Evolutionary conservation across 2,888 invertebrate species (phyloP).

Genomic region (Hemithea aestivaria): DNA sequence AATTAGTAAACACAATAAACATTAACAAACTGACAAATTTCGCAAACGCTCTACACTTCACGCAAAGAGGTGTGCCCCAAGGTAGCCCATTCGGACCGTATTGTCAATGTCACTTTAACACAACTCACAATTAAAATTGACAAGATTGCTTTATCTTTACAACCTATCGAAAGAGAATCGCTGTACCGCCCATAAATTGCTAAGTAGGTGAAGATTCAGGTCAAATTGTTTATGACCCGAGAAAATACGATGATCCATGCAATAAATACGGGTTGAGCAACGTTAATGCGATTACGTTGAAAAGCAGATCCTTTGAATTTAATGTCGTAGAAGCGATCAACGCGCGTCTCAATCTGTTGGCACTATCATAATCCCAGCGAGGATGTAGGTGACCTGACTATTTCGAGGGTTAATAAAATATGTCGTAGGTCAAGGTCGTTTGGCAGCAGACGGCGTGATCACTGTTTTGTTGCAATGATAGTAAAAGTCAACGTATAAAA

Average conservation of each 20-base stretch:
- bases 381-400: slow-evolving; percentile 18
- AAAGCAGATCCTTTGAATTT: slow-evolving; percentile 15
- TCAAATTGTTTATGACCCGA: slow-evolving; percentile 33
- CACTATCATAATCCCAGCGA: slow-evolving; percentile 9
- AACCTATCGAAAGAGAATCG: slow-evolving; percentile 15
- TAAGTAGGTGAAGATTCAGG: slow-evolving; percentile 37
- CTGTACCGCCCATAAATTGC: slow-evolving; percentile 30
- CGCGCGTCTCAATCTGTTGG: slow-evolving; percentile 11
- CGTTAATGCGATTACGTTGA: slow-evolving; percentile 20
- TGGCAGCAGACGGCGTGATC: slow-evolving; percentile 20
- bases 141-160: slow-evolving; percentile 12
- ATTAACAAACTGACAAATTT: slow-evolving; percentile 35
- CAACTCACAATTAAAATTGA: slow-evolving; percentile 18
- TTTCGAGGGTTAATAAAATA: slow-evolving; percentile 16
- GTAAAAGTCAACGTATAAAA: slow-evolving; percentile 11
- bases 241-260: slow-evolving; percentile 20
- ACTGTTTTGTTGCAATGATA: slow-evolving; percentile 10
- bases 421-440: slow-evolving; percentile 21
- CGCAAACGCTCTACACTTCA: slow-evolving; percentile 23
- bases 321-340: slow-evolving; percentile 10
- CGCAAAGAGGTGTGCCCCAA: slow-evolving; percentile 32
- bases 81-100: slow-evolving; percentile 37
- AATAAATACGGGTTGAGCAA: slow-evolving; percentile 20
- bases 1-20: slow-evolving; percentile 38
- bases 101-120: slow-evolving; percentile 45